Conservation (phyloP, 2,797 vertebrate species). For the Sphaeramia orbicularis region DNA sequence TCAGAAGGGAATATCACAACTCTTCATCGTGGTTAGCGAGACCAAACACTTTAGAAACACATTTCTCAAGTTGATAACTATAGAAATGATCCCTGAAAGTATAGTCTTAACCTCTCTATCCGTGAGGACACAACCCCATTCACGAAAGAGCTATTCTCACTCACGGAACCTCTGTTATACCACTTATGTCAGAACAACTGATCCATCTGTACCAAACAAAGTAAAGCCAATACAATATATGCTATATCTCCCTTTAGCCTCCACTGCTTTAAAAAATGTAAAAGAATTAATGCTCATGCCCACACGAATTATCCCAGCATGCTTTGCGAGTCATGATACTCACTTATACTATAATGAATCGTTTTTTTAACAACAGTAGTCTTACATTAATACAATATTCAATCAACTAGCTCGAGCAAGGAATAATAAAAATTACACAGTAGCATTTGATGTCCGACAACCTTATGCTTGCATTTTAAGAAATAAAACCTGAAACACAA, state of each 20-base stretch:
- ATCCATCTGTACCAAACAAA: accelerated
- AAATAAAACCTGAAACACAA: accelerated
- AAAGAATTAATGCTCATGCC: no score
- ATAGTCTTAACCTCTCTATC: conserved; percentile 42
- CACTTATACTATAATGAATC: no score
- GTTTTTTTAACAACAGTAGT: background rate
- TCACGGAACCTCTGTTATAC: background rate
- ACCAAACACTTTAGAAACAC: conserved; percentile 74
- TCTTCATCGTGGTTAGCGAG: conserved; percentile 78
- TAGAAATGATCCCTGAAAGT: conserved; percentile 87
- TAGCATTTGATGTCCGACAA: no score
- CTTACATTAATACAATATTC: no score
- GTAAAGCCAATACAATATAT: accelerated
- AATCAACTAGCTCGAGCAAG: no score
- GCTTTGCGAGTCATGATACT: conserved; percentile 54
- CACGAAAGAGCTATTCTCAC: background rate
- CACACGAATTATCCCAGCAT: conserved; percentile 56
- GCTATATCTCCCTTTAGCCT: accelerated
- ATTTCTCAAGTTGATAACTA: conserved; percentile 76
- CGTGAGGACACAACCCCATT: accelerated
- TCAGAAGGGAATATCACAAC: conserved; percentile 43
- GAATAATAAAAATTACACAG: no score
- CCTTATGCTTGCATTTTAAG: no score
- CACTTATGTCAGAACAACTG: accelerated
- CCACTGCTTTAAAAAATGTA: accelerated